Evolutionary conservation across 2,888 invertebrate species (phyloP), one percentile per base, ranked within the genome.

Genomic region (Morpho achilles): DNA sequence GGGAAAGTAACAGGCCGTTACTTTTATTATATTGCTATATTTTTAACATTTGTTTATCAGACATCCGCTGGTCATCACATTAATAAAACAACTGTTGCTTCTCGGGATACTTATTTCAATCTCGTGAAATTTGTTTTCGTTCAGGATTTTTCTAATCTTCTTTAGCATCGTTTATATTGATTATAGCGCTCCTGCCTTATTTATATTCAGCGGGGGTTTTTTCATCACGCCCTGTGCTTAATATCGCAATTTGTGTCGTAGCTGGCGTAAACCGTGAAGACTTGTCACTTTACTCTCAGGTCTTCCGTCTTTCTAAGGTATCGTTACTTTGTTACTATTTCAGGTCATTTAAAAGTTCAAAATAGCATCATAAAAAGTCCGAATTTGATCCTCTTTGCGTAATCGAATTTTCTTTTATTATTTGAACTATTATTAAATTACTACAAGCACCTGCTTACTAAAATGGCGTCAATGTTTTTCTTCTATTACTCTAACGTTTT

Each of bases 121-220:
- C 77, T 80, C 74, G 82, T 79, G 80, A 87, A 86, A 88, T 87
- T 88, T 84, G 85, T 87, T 88, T 85, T 86, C 81, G 84, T 80
- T 81, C 83, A 79, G 88, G 90, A 88, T 87, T 88, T 84, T 87
- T 89, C 88, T 91, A 91, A 91, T 91, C 89, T 89, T 84, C 86
- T 81, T 84, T 83, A 84, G 85, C 85, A 90, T 91, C 91, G 87
- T 91, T 91, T 91, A 90, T 91, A 91, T 91, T 90, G 91, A 91
- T 91, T 91, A 91, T 91, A 84, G 88, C 84, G 86, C 82, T 83
- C 82, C 79, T 75, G 79, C 87, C 90, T 90, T 87, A 91, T 91
- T 91, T 91, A 91, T 90, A 91, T 91, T 91, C 91, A 87, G 88
- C 83, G 84, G 84, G 91, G 87, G 91, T 91, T 91, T 90, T 91